Percentiles rank a stretch among this genome's conserved stretches.
Evolutionary conservation across 2,797 vertebrate genomes (phyloP).

Genomic region (Heterohyrax brucei): DNA sequence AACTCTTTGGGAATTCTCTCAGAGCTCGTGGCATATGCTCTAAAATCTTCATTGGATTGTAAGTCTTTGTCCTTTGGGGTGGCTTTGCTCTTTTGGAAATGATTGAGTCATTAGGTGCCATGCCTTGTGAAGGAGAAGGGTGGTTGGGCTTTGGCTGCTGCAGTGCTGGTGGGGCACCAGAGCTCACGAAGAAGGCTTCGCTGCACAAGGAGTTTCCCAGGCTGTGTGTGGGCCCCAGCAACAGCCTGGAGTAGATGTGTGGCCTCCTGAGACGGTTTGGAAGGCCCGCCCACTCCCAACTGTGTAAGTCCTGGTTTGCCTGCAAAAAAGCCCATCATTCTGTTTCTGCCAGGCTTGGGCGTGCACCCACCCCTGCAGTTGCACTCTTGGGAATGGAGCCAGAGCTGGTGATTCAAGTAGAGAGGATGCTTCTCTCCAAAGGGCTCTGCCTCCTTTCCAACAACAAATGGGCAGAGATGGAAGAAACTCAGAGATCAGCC

Average conservation of each 20-base stretch:
- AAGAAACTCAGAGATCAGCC: constrained; percentile 27
- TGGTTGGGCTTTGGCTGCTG: neutral
- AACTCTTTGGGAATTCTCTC: constrained; percentile 50
- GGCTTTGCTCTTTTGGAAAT: constrained; percentile 12
- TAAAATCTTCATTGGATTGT: neutral
- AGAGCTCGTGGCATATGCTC: constrained; percentile 31
- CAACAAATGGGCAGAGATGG: neutral
- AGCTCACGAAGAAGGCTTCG: neutral
- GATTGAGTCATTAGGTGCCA: neutral
- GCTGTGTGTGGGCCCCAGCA: neutral
- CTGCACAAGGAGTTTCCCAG: constrained; percentile 3
- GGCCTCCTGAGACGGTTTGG: neutral
- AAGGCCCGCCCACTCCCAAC: neutral
- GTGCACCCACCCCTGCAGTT: neutral
- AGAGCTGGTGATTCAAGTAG: constrained; percentile 60
- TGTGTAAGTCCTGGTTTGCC: neutral
- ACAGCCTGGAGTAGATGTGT: neutral
- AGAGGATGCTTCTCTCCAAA: constrained; percentile 56
- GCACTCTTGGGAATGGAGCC: constrained; percentile 55
- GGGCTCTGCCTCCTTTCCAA: constrained; percentile 30
- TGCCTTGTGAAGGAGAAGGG: neutral
- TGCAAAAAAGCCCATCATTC: constrained; percentile 14
- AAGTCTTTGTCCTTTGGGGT: neutral
- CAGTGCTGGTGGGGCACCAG: neutral
- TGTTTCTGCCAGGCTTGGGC: constrained; percentile 15